A percentile compares a stretch with the other conserved stretches of the same genome.
Conservation (phyloP, 2,888 invertebrate species). For the Keiferia lycopersicella region DNA sequence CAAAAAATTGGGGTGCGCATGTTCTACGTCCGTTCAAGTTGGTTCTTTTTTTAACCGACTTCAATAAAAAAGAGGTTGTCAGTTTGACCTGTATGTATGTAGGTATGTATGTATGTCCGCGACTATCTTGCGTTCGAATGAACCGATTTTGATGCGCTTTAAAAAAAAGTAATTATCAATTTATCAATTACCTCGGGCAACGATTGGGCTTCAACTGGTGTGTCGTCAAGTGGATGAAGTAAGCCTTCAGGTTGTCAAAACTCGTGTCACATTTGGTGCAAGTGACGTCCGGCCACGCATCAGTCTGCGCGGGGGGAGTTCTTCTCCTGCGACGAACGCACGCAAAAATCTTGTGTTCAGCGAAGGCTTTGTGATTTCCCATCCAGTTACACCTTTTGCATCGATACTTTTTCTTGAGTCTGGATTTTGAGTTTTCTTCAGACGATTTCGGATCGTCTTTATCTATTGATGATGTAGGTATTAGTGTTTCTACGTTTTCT, state of each 20-base stretch:
- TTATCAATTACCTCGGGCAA: conserved; percentile 51
- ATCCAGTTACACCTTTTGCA: not conserved
- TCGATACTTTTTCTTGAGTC: not conserved
- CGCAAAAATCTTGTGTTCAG: not conserved
- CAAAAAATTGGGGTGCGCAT: too few relatives aligned
- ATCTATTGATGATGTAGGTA: too few relatives aligned
- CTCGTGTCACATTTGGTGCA: not conserved
- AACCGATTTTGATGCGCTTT: too few relatives aligned
- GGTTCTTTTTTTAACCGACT: too few relatives aligned
- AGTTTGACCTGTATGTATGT: too few relatives aligned
- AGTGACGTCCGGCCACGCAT: not conserved
- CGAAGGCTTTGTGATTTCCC: not conserved
- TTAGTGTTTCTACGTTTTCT: not conserved
- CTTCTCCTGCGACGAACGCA: not conserved
- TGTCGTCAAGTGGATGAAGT: conserved; percentile 40
- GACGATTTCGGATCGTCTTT: not conserved
- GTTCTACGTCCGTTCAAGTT: too few relatives aligned
- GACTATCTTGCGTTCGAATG: too few relatives aligned
- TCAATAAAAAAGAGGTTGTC: too few relatives aligned
- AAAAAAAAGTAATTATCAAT: too few relatives aligned
- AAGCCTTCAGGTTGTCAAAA: conserved; percentile 34
- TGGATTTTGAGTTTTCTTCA: not conserved
- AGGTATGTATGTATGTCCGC: too few relatives aligned
- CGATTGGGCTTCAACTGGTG: conserved; percentile 34
- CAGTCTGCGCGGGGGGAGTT: not conserved